Conservation (phyloP, 2,888 invertebrate genomes). For the Caenorhabditis sulstoni region DNA sequence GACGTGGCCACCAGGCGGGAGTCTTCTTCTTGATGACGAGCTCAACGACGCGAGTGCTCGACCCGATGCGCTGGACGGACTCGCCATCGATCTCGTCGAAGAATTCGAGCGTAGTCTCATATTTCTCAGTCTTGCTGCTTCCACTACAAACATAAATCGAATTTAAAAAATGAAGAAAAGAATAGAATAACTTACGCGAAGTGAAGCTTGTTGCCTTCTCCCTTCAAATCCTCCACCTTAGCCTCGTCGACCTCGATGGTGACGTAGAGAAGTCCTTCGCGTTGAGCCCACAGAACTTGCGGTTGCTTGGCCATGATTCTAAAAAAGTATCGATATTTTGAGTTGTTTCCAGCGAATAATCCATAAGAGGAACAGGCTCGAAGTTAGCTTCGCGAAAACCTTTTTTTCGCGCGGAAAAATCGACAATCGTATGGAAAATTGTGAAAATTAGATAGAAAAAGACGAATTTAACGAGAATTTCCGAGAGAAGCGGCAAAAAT, state of each 20-base stretch:
- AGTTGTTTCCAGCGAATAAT: too few relatives aligned
- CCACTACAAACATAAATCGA: conserved; percentile 83
- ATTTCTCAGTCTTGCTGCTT: conserved; percentile 87
- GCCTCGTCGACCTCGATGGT: conserved; percentile 91
- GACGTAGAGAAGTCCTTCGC: conserved; percentile 88
- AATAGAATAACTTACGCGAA: conserved; percentile 69
- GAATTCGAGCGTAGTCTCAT: conserved; percentile 91
- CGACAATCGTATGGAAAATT: too few relatives aligned
- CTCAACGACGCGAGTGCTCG: conserved; percentile 65
- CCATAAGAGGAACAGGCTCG: too few relatives aligned
- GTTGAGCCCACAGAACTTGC: conserved; percentile 94
- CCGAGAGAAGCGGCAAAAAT: conserved; percentile 3
- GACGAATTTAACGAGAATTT: too few relatives aligned
- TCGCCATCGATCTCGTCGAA: conserved; percentile 85
- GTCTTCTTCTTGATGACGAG: conserved; percentile 80
- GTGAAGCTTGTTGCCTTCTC: conserved; percentile 73
- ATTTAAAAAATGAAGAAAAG: too few relatives aligned
- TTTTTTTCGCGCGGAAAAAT: too few relatives aligned
- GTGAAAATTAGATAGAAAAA: not conserved
- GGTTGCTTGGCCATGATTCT: conserved; percentile 82
- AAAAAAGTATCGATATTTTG: not conserved
- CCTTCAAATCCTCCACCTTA: conserved; percentile 72
- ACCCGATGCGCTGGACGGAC: conserved; percentile 49
- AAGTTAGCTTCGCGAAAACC: too few relatives aligned
- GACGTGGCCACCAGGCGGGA: conserved; percentile 82